phyloP scores from a whole-genome alignment of 1,140 invertebrate genomes.

The Neomicropteryx cornuta region DNA sequence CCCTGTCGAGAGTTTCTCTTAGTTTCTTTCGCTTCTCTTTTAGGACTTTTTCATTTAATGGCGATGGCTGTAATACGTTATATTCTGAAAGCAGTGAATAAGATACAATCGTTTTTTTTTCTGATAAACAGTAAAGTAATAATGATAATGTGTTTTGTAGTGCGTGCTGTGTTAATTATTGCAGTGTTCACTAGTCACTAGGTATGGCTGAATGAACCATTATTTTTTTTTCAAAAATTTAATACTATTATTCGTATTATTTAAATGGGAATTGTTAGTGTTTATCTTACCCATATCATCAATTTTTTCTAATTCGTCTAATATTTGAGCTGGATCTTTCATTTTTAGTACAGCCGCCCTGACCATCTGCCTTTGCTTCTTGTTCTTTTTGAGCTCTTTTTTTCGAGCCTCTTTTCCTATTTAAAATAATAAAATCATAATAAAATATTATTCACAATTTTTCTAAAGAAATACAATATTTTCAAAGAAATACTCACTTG shows the following conservation, averaged over 20 bases:
- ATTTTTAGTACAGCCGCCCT: conserved; percentile 94
- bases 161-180: too few species aligned
- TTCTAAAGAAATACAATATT: conserved; percentile 8
- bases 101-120: background rate
- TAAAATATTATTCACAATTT: conserved; percentile 3
- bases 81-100: conserved; percentile 66
- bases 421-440: conserved; percentile 23
- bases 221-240: background rate
- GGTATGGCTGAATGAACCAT: too few species aligned
- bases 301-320: conserved; percentile 94
- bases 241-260: conserved; percentile 1
- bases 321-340: conserved; percentile 90
- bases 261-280: too few species aligned
- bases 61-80: conserved; percentile 86
- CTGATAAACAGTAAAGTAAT: conserved; percentile 1
- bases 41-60: conserved; percentile 91
- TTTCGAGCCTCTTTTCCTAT: conserved; percentile 93
- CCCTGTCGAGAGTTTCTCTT: conserved; percentile 88
- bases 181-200: too few species aligned
- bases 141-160: too few species aligned
- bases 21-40: conserved; percentile 95
- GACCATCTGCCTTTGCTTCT: conserved; percentile 91
- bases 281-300: conserved; percentile 97
- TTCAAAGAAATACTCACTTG: conserved; percentile 60
- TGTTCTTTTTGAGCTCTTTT: conserved; percentile 97